Evolutionary conservation across 2,888 invertebrate species (phyloP), one percentile per base, ranked within the genome.

Genomic region (Conchocele bisecta): DNA sequence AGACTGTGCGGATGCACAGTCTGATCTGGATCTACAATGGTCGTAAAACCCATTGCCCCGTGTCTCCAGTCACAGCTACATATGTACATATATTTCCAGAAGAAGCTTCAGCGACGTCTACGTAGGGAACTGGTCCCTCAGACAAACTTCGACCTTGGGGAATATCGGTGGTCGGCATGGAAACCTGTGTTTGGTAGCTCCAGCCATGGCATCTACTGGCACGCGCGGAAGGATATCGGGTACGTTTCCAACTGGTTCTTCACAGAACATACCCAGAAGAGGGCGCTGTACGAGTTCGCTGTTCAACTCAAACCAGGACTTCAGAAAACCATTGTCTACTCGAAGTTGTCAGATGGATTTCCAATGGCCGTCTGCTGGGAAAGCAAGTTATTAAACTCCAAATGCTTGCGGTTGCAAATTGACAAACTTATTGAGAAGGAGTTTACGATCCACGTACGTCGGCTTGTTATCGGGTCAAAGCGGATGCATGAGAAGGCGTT

Each of bases 161-260:
- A 63, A 24, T 41, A 35, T 53, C 51, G 53, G 13, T 63, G 61
- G 61, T 63, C 61, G 28, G 24, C 53, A 24, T 63, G 61, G 61
- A 63, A 53, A 63, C 22, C 51, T 22, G 24, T 41, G n/a, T 41
- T 53, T 13, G 44, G 42, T 44, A 31, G 42, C 20, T 28, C 7
- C 11, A n/a, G n/a, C n/a, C n/a, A n/a, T n/a, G n/a, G n/a, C n/a
- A n/a, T n/a, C n/a, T n/a, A n/a, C n/a, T n/a, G n/a, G n/a, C 33
- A 51, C 13, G 15, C 7, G 6, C 31, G 51, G 22, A 51, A 51
- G 33, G 22, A 15, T 17, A 31, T 51, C 29, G 17, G 20, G 5
- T 6, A 6, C 9, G n/a, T n/a, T 13, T 2, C 3, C 7, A 22
- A 31, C 22, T 28, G 33, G 3, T 29, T 63, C n/a, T 63, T 63